These are phyloP conservation scores for Lathamus discolor DNA, from an alignment of 2,113 vertebrate species.

Conservation along the genomic window DNA sequence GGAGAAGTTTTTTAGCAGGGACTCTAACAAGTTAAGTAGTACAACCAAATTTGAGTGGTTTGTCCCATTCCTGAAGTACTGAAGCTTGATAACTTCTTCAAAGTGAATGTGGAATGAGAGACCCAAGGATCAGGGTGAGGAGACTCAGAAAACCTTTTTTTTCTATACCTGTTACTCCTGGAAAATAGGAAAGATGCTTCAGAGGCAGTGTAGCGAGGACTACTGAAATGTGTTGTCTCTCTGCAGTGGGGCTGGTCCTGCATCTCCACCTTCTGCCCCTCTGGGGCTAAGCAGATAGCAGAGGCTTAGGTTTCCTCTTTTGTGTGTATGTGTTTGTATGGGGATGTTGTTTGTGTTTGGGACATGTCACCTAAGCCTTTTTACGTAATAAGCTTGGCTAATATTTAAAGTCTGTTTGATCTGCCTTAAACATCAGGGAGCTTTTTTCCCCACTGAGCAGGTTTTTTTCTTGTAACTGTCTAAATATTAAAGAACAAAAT, in stretches of 20 bases:
- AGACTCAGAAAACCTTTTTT: background rate
- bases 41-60: background rate
- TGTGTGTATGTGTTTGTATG: background rate
- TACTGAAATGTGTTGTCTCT: background rate
- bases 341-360: background rate
- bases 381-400: background rate
- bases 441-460: background rate
- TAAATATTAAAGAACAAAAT: background rate
- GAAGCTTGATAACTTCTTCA: background rate
- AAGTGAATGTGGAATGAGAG: fast-evolving
- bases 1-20: background rate
- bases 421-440: background rate
- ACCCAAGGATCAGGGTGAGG: background rate
- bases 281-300: background rate
- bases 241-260: background rate
- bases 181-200: background rate
- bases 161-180: background rate
- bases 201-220: background rate
- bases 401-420: background rate
- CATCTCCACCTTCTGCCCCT: background rate
- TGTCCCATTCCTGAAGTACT: background rate
- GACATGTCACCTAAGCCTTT: background rate
- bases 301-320: background rate
- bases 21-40: background rate
- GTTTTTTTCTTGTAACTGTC: background rate